These are phyloP conservation scores for Alcedo atthis DNA, from an alignment of 2,797 vertebrate species.

Conservation along the genomic window DNA sequence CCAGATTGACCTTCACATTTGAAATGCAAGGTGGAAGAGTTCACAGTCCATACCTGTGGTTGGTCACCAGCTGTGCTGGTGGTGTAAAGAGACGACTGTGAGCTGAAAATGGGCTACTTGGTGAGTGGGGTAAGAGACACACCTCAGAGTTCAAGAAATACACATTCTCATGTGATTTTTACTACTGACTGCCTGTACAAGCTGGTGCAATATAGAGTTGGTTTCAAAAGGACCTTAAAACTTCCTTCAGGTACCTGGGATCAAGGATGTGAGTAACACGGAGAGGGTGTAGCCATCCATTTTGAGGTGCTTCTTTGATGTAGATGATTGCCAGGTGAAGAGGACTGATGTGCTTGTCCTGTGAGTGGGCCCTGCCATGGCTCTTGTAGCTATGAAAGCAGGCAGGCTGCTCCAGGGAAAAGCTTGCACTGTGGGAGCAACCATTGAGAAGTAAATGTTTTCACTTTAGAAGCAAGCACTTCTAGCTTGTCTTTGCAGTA, in stretches of 20 bases:
- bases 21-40: background rate
- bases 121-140: background rate
- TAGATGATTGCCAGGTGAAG: background rate
- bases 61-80: background rate
- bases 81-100: background rate
- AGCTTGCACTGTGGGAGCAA: background rate
- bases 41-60: background rate
- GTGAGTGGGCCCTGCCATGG: background rate
- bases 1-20: background rate
- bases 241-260: background rate
- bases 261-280: background rate
- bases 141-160: background rate
- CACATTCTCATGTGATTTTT: background rate
- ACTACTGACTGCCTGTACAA: background rate
- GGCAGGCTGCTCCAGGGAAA: background rate
- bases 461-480: background rate
- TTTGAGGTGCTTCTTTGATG: rapidly evolving
- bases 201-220: background rate
- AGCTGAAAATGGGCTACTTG: background rate
- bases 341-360: background rate
- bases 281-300: background rate
- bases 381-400: background rate
- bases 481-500: background rate
- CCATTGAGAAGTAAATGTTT: background rate
- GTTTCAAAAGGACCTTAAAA: background rate